A percentile compares a stretch with the other conserved stretches of the same genome.
Evolutionary conservation across 2,888 invertebrate genomes (phyloP).

Genomic region (Eupithecia exiguata): DNA sequence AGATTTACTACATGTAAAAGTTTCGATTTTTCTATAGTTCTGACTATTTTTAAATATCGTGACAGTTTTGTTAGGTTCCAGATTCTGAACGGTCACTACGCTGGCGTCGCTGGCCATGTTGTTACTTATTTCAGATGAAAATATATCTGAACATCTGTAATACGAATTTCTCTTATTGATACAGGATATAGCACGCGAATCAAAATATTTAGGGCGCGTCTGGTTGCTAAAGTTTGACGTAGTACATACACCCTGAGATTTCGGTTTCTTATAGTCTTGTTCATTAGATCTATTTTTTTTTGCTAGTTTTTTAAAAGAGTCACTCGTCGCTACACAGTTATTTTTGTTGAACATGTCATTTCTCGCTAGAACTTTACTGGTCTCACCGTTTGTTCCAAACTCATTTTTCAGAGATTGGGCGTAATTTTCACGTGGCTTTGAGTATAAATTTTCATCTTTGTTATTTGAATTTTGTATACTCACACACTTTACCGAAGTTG

Average conservation of each 20-base stretch:
- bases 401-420: neutral
- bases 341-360: neutral
- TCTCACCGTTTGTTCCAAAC: neutral
- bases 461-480: neutral
- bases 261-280: neutral
- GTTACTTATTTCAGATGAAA: neutral
- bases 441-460: neutral
- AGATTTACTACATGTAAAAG: conserved; percentile 17
- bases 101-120: conserved; percentile 18
- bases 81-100: conserved; percentile 29
- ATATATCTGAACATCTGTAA: neutral
- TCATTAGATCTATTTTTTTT: neutral
- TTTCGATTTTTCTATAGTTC: conserved; percentile 7
- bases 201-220: conserved; percentile 2
- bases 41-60: conserved; percentile 27
- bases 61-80: conserved; percentile 36
- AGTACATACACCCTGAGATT: neutral
- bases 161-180: neutral
- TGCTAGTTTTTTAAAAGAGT: neutral
- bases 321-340: neutral
- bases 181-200: neutral
- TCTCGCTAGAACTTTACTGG: neutral
- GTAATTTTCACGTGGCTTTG: neutral
- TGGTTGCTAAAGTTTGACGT: neutral
- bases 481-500: neutral